These are phyloP conservation scores for Sphaerophoria rueppellii DNA, from an alignment of 2,888 invertebrate species.

Conservation along the genomic window DNA sequence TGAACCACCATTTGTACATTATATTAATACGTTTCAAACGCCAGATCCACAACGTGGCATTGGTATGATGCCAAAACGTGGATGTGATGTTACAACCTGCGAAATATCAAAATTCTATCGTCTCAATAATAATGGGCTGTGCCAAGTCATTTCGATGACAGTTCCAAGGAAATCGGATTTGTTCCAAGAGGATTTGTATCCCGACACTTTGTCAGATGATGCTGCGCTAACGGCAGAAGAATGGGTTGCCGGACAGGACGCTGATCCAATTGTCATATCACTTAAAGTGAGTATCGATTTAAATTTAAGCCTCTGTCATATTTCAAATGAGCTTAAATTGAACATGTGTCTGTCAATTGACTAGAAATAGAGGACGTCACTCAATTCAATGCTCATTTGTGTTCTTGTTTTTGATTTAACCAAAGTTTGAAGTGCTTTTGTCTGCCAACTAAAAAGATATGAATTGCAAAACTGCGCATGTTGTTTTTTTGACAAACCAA, in stretches of 20 bases:
- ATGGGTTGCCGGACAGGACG: constrained; percentile 94
- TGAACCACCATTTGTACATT: constrained; percentile 96
- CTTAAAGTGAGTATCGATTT: constrained; percentile 87
- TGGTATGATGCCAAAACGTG: constrained; percentile 98
- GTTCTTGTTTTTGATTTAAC: constrained; percentile 25
- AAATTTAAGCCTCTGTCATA: background rate
- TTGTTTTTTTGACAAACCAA: background rate
- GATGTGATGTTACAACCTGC: constrained; percentile 96
- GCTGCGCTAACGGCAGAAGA: constrained; percentile 95
- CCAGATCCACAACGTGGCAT: constrained; percentile 99
- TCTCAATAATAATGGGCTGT: constrained; percentile 95
- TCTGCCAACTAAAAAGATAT: constrained; percentile 15
- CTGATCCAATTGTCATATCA: constrained; percentile 95
- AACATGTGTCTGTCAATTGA: background rate
- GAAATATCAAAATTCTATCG: constrained; percentile 98
- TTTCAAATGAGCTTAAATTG: constrained; percentile 9
- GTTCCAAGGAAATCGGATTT: constrained; percentile 98
- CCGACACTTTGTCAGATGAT: constrained; percentile 95
- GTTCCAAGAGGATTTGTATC: constrained; percentile 98
- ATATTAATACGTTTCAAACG: constrained; percentile 98
- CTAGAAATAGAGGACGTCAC: no score
- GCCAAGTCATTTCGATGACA: constrained; percentile 97
- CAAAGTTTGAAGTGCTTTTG: constrained; percentile 18
- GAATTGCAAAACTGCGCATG: constrained; percentile 21
- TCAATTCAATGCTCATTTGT: no score